These are phyloP conservation scores for Toxotes chatareus DNA, from an alignment of 2,113 vertebrate genomes.

Conservation along the genomic window DNA sequence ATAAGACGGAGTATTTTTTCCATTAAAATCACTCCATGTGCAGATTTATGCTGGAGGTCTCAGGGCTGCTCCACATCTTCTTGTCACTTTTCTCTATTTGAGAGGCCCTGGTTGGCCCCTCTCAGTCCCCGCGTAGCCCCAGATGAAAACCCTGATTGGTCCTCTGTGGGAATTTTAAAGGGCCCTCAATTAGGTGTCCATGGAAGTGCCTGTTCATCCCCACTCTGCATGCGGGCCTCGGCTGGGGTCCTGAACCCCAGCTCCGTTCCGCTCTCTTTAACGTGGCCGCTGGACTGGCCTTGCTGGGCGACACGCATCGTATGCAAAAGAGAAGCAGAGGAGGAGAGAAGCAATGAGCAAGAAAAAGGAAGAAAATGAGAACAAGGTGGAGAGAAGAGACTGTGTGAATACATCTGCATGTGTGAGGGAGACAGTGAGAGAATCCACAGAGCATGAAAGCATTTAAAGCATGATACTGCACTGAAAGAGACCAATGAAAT, in stretches of 20 bases:
- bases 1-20: neutral
- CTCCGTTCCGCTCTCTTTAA: slow-evolving; percentile 56
- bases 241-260: slow-evolving; percentile 79
- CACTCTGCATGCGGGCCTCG: slow-evolving; percentile 77
- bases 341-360: slow-evolving; percentile 17
- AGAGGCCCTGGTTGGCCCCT: slow-evolving; percentile 48
- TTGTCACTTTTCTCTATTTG: slow-evolving; percentile 47
- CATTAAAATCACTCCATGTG: slow-evolving; percentile 46
- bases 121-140: slow-evolving; percentile 43
- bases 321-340: slow-evolving; percentile 74
- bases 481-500: neutral
- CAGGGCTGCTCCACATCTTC: slow-evolving; percentile 40
- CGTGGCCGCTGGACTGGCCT: slow-evolving; percentile 47
- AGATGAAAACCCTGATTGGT: slow-evolving; percentile 71
- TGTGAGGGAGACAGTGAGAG: neutral
- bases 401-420: slow-evolving; percentile 21
- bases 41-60: slow-evolving; percentile 55
- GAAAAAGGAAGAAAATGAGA: neutral
- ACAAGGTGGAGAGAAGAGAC: neutral
- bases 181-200: slow-evolving; percentile 77
- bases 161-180: slow-evolving; percentile 80
- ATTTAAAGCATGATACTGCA: neutral
- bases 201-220: slow-evolving; percentile 56
- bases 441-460: neutral
- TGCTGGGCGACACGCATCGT: slow-evolving; percentile 56